Evolutionary conservation across 2,888 invertebrate genomes (phyloP).

Genomic region (Polyploca ridens): DNA sequence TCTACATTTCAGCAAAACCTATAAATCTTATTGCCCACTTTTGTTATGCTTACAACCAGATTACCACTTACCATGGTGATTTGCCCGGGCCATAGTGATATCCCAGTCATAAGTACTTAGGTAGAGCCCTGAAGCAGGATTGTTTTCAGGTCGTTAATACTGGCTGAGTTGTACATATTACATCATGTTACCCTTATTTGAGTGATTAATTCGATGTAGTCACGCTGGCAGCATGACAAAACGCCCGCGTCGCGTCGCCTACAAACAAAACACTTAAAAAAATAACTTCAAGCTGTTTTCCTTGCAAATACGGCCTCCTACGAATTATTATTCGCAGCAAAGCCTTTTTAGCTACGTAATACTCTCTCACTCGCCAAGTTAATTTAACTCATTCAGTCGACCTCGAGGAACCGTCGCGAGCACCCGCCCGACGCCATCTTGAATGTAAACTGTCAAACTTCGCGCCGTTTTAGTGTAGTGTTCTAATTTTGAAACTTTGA

Average conservation of each 20-base stretch:
- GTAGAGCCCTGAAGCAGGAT: too few species aligned
- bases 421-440: conserved; percentile 63
- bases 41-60: too few species aligned
- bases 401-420: conserved; percentile 70
- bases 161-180: background rate
- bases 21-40: too few species aligned
- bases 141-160: too few species aligned
- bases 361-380: conserved; percentile 59
- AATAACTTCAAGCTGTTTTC: conserved; percentile 64
- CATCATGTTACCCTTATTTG: background rate
- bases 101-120: too few species aligned
- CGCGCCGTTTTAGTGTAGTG: conserved; percentile 64
- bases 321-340: conserved; percentile 49
- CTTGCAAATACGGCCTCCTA: conserved; percentile 73
- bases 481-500: conserved; percentile 35
- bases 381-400: conserved; percentile 72
- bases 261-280: conserved; percentile 49
- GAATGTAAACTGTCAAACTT: conserved; percentile 55
- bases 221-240: conserved; percentile 41
- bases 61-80: too few species aligned
- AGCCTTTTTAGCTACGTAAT: conserved; percentile 65
- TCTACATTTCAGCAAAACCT: too few species aligned
- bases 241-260: conserved; percentile 50
- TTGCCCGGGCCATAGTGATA: too few species aligned
- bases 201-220: conserved; percentile 6